Base-by-base conservation (phyloP, 2,113 vertebrate species). In the Corynorhinus townsendii region DNA sequence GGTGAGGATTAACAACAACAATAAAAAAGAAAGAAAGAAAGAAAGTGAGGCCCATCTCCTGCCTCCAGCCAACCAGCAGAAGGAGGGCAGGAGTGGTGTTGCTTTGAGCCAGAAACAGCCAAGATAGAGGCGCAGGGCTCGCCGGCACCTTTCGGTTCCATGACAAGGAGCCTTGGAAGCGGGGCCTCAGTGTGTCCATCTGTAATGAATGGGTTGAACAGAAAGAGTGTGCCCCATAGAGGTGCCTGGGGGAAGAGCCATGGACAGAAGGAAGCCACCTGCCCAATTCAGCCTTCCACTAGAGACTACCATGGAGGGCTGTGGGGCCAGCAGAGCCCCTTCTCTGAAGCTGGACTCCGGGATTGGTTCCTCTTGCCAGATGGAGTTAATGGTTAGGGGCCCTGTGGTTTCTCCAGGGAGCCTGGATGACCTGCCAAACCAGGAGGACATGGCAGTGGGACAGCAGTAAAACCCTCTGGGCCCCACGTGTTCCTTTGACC, bases 401-500 rank as follows among this genome's bases (percentile, higher is more conserved):
- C 7, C 54, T 10, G 45, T 52, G 71, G 14, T 14, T 77, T 91
- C 54, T 68, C 47, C 35, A 19, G 24, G 7, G 8, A 92, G n/a
- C 59, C 7, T 26, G 62, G 28, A 4, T 2, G 9, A 45, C 69
- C 56, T 66, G 62, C 3, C 5, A 35, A 71, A 28, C 68, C 81
- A 90, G 85, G 16, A 89, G 90, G 90, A 2, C 0, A 28, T 77
- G 79, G 72, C 94, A 10, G 54, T 22, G 26, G 28, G 43, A 54
- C 49, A 19, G 95, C 86, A 96, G 95, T 98, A 98, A 98, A 98
- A 94, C 82, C 97, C 94, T 97, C 98, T 94, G 90, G 89, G 49
- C 95, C 68, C 86, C 68, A 96, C 95, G 86, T 92, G 64, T 97
- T 47, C n/a, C 93, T 97, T 97, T 98, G 97, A 97, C 98, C 97